These are phyloP conservation scores for Lophotriccus pileatus DNA, from an alignment of 2,797 vertebrate species.

Conservation along the genomic window DNA sequence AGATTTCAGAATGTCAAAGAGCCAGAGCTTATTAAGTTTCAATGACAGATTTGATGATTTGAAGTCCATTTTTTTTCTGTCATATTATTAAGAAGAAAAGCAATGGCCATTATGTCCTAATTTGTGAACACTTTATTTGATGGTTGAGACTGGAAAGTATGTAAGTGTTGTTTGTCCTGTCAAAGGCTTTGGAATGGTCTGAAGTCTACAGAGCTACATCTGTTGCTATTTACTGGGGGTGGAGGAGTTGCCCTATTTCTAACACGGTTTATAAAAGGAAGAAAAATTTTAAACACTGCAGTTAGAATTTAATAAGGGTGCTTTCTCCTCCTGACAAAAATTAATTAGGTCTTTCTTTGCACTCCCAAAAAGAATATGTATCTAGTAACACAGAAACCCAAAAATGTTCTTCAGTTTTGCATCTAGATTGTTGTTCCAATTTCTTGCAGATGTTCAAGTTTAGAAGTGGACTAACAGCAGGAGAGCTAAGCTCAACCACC, in stretches of 20 bases:
- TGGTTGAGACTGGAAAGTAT: conserved; percentile 39
- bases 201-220: conserved; percentile 57
- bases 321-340: conserved; percentile 2
- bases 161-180: conserved; percentile 27
- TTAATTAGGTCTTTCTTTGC: conserved; percentile 19
- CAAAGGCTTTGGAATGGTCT: conserved; percentile 39
- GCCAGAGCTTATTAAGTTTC: conserved; percentile 45
- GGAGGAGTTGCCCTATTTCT: conserved; percentile 1
- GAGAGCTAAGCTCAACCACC: background rate
- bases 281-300: conserved; percentile 32
- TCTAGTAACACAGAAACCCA: background rate
- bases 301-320: conserved; percentile 41
- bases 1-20: conserved; percentile 34
- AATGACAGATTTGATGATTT: conserved; percentile 41
- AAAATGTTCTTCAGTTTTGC: background rate
- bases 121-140: conserved; percentile 56
- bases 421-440: background rate
- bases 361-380: background rate
- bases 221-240: conserved; percentile 42
- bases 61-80: background rate
- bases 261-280: conserved; percentile 47
- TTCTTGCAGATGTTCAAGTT: background rate
- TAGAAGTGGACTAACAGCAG: background rate
- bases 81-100: conserved; percentile 36
- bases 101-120: conserved; percentile 28